phyloP scores from a whole-genome alignment of 2,888 invertebrate species.

The Lysandra coridon region DNA sequence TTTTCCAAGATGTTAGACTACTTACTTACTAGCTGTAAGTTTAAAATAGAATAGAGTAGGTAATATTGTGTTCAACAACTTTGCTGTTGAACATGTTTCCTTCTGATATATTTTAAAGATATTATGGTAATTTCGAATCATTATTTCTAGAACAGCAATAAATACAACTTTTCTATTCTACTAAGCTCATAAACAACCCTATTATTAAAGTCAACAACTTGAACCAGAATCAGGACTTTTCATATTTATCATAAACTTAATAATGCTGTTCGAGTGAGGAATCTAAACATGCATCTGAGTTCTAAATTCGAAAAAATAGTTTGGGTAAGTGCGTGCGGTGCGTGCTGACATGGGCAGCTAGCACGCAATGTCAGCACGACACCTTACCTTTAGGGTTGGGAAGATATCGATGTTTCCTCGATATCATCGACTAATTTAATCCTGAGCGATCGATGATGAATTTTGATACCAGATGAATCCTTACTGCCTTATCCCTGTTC shows the following conservation, averaged over 20 bases:
- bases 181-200: background rate
- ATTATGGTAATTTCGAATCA: background rate
- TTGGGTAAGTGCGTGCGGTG: slow-evolving; percentile 74
- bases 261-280: slow-evolving; percentile 38
- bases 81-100: too few relatives aligned
- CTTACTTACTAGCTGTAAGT: too few relatives aligned
- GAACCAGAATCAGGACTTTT: background rate
- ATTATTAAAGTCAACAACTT: slow-evolving; percentile 3
- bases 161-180: background rate
- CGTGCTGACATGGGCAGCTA: slow-evolving; percentile 60
- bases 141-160: background rate
- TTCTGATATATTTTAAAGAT: background rate
- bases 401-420: background rate
- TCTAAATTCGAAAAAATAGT: slow-evolving; percentile 75
- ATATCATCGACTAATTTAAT: background rate
- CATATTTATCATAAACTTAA: slow-evolving; percentile 26
- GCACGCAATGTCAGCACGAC: slow-evolving; percentile 58
- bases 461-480: background rate
- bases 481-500: background rate
- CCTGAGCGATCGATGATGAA: background rate
- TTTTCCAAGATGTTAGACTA: too few relatives aligned
- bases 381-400: slow-evolving; percentile 16
- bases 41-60: too few relatives aligned
- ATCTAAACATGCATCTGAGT: slow-evolving; percentile 70
- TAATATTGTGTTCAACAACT: too few relatives aligned